Percentiles rank a stretch among this genome's conserved stretches.
Evolutionary conservation across 2,888 invertebrate genomes (phyloP).

Genomic region (Pardosa pseudoannulata): DNA sequence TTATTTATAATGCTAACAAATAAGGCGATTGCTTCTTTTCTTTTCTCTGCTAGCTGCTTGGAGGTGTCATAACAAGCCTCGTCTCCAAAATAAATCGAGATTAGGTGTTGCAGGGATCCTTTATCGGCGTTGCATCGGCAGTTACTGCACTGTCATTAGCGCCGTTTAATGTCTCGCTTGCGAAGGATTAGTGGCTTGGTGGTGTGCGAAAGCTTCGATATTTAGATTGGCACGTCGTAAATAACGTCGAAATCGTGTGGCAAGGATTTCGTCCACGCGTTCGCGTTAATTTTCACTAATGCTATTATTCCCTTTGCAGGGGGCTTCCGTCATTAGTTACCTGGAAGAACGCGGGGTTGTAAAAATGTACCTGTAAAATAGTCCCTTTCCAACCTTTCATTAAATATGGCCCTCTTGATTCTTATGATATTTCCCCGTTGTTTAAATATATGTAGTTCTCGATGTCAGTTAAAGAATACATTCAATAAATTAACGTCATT

Average conservation of each 20-base stretch:
- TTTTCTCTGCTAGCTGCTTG: not conserved
- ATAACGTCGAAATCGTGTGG: not conserved
- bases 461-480: too few species aligned
- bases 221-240: slow-evolving; percentile 2
- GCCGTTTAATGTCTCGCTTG: slow-evolving; percentile 11
- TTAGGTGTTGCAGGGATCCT: slow-evolving; percentile 16
- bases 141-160: slow-evolving; percentile 29
- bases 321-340: too few species aligned
- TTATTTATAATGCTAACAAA: slow-evolving; percentile 41
- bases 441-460: too few species aligned
- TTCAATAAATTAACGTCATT: too few species aligned
- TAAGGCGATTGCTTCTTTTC: not conserved
- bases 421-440: too few species aligned
- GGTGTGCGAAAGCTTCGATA: not conserved
- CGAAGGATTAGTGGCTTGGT: not conserved
- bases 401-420: too few species aligned
- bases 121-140: slow-evolving; percentile 6
- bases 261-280: not conserved
- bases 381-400: too few species aligned
- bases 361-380: too few species aligned
- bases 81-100: slow-evolving; percentile 51
- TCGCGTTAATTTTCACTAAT: too few species aligned
- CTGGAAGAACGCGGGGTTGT: too few species aligned
- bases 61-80: slow-evolving; percentile 64
- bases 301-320: too few species aligned